Evolutionary conservation across 2,888 invertebrate genomes (phyloP).

Genomic region (Micoletzkya japonica): DNA sequence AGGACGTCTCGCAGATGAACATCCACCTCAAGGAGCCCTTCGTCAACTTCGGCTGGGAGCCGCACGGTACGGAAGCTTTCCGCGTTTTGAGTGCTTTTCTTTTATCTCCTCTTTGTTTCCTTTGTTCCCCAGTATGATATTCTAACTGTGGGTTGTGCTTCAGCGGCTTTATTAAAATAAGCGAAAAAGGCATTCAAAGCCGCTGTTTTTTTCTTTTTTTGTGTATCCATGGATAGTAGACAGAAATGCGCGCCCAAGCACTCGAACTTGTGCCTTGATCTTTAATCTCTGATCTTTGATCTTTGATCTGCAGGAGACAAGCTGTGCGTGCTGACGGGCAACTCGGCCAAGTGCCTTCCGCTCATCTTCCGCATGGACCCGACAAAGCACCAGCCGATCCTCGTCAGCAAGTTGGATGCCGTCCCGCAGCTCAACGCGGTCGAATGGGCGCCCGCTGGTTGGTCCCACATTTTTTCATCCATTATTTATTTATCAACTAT

Average conservation of each 20-base stretch:
- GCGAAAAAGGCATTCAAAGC: too few species aligned
- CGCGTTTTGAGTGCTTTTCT: too few species aligned
- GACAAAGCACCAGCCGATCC: constrained; percentile 49
- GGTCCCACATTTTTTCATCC: not conserved
- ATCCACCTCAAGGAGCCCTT: constrained; percentile 83
- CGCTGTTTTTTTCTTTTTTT: too few species aligned
- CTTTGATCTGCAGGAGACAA: constrained; percentile 77
- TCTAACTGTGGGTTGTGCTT: too few species aligned
- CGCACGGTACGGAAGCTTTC: constrained; percentile 68
- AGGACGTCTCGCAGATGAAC: constrained; percentile 93
- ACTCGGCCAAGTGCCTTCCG: constrained; percentile 54
- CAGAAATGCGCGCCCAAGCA: too few species aligned
- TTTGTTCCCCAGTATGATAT: too few species aligned
- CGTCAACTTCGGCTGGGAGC: constrained; percentile 94
- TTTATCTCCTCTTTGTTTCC: too few species aligned
- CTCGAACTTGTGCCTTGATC: too few species aligned
- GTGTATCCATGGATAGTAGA: too few species aligned
- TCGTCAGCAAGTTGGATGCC: constrained; percentile 57
- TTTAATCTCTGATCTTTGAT: too few species aligned
- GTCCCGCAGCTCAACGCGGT: constrained; percentile 54
- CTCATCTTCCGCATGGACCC: constrained; percentile 57
- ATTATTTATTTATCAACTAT: not conserved
- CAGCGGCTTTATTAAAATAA: too few species aligned
- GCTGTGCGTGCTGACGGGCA: constrained; percentile 92
- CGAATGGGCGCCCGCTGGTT: constrained; percentile 39